phyloP scores from a whole-genome alignment of 2,888 invertebrate species.

The Agrochola lota region DNA sequence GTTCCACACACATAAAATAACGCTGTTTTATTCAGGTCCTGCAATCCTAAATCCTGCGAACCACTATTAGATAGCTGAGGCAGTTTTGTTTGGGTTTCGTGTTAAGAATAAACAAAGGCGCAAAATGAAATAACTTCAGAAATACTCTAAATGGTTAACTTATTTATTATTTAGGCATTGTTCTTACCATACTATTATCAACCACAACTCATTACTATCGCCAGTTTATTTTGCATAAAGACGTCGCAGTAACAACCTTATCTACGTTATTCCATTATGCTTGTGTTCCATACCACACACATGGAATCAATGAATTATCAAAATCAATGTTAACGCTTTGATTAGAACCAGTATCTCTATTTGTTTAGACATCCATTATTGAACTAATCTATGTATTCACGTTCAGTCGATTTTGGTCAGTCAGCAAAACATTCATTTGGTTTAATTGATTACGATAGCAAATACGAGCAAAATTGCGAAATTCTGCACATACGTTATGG shows the following conservation, averaged over 20 bases:
- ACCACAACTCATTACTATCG: not conserved
- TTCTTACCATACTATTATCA: not conserved
- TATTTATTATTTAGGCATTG: not conserved
- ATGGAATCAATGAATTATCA: not conserved
- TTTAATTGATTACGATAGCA: not conserved
- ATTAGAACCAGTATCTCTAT: not conserved
- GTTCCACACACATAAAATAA: not conserved
- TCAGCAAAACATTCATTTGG: slow-evolving; percentile 1
- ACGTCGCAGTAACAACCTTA: not conserved
- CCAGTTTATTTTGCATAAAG: not conserved
- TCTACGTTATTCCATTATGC: not conserved
- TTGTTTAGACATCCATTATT: not conserved
- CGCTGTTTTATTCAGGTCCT: not conserved
- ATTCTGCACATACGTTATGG: not conserved
- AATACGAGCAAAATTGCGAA: slow-evolving; percentile 10
- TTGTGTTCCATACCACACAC: not conserved
- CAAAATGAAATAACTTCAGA: too few species aligned
- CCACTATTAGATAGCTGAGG: not conserved
- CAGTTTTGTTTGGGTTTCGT: not conserved
- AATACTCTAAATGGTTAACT: not conserved
- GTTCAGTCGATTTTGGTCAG: not conserved
- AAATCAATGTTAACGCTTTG: not conserved
- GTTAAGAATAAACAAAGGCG: not conserved
- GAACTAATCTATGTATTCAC: not conserved
- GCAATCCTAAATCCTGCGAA: too few species aligned